phyloP scores from a whole-genome alignment of 2,888 invertebrate genomes.

The Piscicola geometra region DNA sequence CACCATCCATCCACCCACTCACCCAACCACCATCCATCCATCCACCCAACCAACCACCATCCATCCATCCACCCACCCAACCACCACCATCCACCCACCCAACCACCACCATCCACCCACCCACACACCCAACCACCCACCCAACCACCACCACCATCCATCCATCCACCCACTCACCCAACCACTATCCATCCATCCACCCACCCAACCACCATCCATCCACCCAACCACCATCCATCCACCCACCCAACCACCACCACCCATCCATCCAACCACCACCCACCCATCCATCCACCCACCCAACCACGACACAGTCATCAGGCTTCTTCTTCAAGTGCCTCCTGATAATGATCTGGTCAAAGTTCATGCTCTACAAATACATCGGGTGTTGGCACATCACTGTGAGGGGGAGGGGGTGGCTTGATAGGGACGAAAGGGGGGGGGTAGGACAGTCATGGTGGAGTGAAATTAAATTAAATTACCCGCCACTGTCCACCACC shows the following conservation, averaged over 20 bases:
- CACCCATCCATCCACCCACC: background rate
- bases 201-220: background rate
- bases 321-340: constrained; percentile 57
- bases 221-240: too few species aligned
- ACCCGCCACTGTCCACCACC: too few species aligned
- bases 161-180: background rate
- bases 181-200: background rate
- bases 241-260: background rate
- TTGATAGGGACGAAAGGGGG: background rate
- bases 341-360: constrained; percentile 69
- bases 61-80: background rate
- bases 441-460: background rate
- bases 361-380: constrained; percentile 81
- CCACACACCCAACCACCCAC: background rate
- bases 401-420: constrained; percentile 48
- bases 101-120: background rate
- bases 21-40: too few species aligned
- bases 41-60: too few species aligned
- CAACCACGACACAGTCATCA: background rate
- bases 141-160: background rate
- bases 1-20: too few species aligned
- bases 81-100: background rate
- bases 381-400: constrained; percentile 87
- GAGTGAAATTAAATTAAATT: too few species aligned
- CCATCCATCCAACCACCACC: background rate